Evolutionary conservation across 2,888 invertebrate species (phyloP).

Genomic region (Eupithecia inturbata): DNA sequence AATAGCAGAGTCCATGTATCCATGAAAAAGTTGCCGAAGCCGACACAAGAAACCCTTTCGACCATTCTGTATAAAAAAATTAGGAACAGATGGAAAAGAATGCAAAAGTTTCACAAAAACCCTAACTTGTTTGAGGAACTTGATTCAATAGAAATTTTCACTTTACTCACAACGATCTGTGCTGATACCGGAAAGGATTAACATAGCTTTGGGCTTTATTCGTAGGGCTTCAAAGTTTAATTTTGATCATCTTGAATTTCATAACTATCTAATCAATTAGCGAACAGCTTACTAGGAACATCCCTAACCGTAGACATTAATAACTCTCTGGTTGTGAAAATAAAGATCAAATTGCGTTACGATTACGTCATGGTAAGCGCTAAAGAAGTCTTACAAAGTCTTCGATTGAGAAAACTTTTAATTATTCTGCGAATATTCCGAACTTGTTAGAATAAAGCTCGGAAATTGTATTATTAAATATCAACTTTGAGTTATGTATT

Average conservation of each 20-base stretch:
- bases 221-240: neutral
- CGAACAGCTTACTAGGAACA: neutral
- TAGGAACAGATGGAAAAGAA: neutral
- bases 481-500: neutral
- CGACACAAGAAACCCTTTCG: neutral
- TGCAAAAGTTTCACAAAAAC: neutral
- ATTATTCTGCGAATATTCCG: constrained; percentile 15
- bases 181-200: neutral
- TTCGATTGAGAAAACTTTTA: constrained; percentile 26
- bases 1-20: too few relatives aligned
- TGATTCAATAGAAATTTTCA: neutral
- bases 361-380: neutral
- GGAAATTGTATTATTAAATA: constrained; percentile 7
- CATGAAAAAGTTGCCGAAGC: neutral
- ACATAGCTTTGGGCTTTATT: neutral
- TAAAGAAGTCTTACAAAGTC: constrained; percentile 5
- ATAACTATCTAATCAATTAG: neutral
- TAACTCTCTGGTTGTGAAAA: neutral
- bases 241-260: constrained; percentile 1
- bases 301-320: neutral
- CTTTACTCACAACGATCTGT: neutral
- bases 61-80: neutral
- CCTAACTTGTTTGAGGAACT: neutral
- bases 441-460: constrained; percentile 13
- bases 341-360: neutral